Base-by-base conservation (phyloP, 2,888 invertebrate species). In the Leptopilina syphax region DNA sequence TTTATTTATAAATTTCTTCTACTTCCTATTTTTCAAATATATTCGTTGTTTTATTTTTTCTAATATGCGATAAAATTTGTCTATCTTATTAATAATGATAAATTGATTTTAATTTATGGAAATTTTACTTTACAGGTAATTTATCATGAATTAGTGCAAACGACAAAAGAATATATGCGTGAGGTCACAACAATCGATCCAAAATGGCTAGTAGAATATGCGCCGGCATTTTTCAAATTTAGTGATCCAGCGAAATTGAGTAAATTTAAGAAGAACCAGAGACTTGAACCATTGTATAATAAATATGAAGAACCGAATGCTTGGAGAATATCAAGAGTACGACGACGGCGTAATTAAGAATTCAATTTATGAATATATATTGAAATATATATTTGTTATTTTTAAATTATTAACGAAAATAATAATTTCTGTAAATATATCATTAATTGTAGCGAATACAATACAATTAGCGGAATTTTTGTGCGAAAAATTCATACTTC, bases 261-360 rank as follows among this genome's bases (percentile, higher is more conserved):
- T 92, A 98, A 98, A 91, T 98, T 99, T 93, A 99, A 99, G 95
- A 98, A 99, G 93, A 98, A 99, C 93, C 99, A 99, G 94, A 95
- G 98, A 83, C 94, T 99, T 83, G 99, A 99, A 90, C 99, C 99
- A 0, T 93, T 99, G 3, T 98, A 98, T 92, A 99, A 99, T 92
- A 99, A 99, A 93, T 99, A 99, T 90, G 99, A 99, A 92, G 99
- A 99, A 91, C 98, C 99, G 0, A 99, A 99, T 91, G 97, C 99
- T 0, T 99, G 99, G 99, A 95, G 99, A 92, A 99, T 99, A 93
- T 99, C 99, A 0, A 93, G 98, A 85, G 97, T 97, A 44, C 94
- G 98, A 76, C 94, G 97, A 88, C 94, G 98, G 89, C 94, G 98
- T 87, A 98, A 98, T 94, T 98, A 95, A 89, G 65, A 13, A 65